Evolutionary conservation across 2,888 invertebrate genomes (phyloP).

Genomic region (Watsonalla binaria): DNA sequence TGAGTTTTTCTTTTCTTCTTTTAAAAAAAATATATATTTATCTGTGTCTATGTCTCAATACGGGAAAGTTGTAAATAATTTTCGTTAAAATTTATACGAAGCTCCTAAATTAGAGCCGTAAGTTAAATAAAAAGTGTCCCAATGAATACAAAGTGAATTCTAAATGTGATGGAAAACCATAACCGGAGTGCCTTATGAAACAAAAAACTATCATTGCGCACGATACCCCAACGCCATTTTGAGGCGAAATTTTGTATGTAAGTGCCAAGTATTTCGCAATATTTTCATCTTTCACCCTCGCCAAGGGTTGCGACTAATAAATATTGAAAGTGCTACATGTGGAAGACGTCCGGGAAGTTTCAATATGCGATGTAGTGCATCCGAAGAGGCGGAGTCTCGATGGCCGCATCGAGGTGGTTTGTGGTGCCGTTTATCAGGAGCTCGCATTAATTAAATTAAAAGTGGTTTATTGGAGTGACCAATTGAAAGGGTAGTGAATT

Average conservation of each 20-base stretch:
- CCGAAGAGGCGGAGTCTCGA: constrained; percentile 39
- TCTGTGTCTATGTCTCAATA: constrained; percentile 44
- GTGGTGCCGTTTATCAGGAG: constrained; percentile 54
- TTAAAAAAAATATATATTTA: constrained; percentile 14
- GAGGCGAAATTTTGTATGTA: constrained; percentile 80
- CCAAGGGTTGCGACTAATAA: constrained; percentile 37
- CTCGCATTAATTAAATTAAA: constrained; percentile 69
- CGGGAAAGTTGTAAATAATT: constrained; percentile 78
- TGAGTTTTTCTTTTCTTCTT: neutral
- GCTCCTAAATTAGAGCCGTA: constrained; percentile 32
- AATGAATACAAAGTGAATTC: constrained; percentile 51
- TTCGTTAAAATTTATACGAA: constrained; percentile 50
- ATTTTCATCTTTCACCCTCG: constrained; percentile 55
- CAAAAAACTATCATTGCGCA: constrained; percentile 79
- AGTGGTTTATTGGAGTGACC: constrained; percentile 30
- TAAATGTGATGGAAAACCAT: constrained; percentile 56
- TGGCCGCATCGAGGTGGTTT: constrained; percentile 65
- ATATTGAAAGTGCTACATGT: constrained; percentile 41
- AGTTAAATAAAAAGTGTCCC: constrained; percentile 49
- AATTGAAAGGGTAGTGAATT: constrained; percentile 22
- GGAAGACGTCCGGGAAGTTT: constrained; percentile 29
- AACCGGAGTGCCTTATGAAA: constrained; percentile 66
- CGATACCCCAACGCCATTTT: constrained; percentile 80
- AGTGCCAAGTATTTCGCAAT: constrained; percentile 79
- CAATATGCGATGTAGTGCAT: constrained; percentile 34